Evolutionary conservation across 2,113 vertebrate genomes (phyloP), one percentile per base, ranked within the genome.

Genomic region (Phalacrocorax aristotelis): DNA sequence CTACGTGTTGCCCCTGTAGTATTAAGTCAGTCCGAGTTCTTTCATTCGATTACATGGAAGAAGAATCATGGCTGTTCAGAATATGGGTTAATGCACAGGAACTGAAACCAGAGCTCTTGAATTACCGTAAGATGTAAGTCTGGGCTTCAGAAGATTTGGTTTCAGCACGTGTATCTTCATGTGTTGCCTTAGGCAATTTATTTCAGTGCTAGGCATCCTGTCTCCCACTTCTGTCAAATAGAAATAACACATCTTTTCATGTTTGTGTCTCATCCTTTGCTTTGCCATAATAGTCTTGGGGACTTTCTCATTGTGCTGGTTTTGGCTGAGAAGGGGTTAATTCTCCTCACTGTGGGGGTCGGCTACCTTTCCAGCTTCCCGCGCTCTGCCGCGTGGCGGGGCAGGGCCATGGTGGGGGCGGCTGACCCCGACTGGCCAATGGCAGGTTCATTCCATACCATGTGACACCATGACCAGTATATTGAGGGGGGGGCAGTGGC

Each of bases 181-280:
- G 3, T 34, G 55, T 66, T 91, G 81, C 96, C 78, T 90, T 11
- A 82, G 72, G 95, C 90, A 71, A 46, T 89, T 91, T 87, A 71
- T 78, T 85, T 71, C 82, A 64, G 30, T 46, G 51, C 65, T 62
- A 19, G 3, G 44, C 87, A 79, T 84, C 52, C 74, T 78, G 84
- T 84, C 95, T 91, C 51, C 82, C 52, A 2, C 77, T 93, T 97
- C 89, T 89, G 65, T 93, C 92, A 93, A 44, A 89, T 89, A 77
- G 84, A 91, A 87, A 77, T 70, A 74, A 54, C 60, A 20, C 36
- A 26, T 84, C 84, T 82, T 89, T 94, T 96, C 61, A 83, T 71
- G 85, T 91, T 78, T 87, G 32, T 4, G 0, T 90, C 70, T 96
- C 74, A 93, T 82, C 61, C 30, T 95, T 71, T 71, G 32, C 85